phyloP scores from a whole-genome alignment of 2,888 invertebrate species.

The Leptinotarsa peninsularis region DNA sequence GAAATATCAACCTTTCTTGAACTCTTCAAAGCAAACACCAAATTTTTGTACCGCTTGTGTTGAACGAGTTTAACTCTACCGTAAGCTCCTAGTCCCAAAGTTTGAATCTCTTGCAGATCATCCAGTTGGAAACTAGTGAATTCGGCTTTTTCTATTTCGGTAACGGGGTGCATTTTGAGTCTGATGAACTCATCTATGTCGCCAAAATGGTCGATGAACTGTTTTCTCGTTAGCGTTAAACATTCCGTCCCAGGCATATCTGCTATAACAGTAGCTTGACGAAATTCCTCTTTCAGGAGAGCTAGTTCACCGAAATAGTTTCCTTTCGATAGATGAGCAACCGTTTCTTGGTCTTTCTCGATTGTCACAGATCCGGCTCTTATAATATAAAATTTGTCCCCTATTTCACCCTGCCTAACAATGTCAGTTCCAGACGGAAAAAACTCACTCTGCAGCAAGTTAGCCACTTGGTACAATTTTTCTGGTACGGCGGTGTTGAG shows the following conservation, averaged over 20 bases:
- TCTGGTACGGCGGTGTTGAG: constrained; percentile 78
- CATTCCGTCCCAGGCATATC: constrained; percentile 81
- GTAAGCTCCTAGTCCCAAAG: constrained; percentile 90
- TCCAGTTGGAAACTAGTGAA: constrained; percentile 67
- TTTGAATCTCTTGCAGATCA: constrained; percentile 84
- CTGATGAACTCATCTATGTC: constrained; percentile 72
- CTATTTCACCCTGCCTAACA: constrained; percentile 85
- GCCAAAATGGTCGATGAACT: constrained; percentile 86
- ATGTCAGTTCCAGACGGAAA: constrained; percentile 82
- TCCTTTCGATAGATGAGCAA: constrained; percentile 30
- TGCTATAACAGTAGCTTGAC: constrained; percentile 91
- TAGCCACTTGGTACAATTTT: constrained; percentile 83
- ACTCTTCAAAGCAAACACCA: constrained; percentile 75
- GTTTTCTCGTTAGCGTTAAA: constrained; percentile 82
- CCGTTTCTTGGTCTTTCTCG: constrained; percentile 70
- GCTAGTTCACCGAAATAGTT: constrained; percentile 60
- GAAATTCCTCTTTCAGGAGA: constrained; percentile 76
- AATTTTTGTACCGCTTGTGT: constrained; percentile 56
- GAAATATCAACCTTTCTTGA: constrained; percentile 77
- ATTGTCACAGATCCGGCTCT: constrained; percentile 85
- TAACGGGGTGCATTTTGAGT: constrained; percentile 38
- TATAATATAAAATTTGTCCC: constrained; percentile 91
- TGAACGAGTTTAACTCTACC: constrained; percentile 83
- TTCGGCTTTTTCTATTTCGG: constrained; percentile 33
- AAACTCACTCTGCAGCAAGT: constrained; percentile 88